phyloP scores from a whole-genome alignment of 2,797 vertebrate species.

The Balearica regulorum region DNA sequence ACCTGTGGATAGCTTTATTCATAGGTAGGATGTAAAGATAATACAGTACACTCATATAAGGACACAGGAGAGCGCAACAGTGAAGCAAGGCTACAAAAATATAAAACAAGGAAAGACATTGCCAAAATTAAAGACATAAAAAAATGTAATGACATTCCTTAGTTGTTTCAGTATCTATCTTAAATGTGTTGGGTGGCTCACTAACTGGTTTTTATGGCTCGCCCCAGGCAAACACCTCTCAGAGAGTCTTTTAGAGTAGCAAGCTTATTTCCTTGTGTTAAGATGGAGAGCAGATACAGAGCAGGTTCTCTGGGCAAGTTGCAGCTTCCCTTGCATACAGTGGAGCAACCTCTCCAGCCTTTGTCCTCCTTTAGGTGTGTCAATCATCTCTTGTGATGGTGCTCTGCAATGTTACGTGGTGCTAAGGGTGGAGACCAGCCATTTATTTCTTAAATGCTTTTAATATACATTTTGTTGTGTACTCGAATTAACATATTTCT shows the following conservation, averaged over 20 bases:
- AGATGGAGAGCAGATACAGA: not conserved
- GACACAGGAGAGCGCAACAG: not conserved
- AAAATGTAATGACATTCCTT: not conserved
- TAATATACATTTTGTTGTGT: not conserved
- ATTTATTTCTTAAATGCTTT: not conserved
- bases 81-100: not conserved
- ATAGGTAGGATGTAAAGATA: not conserved
- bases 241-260: not conserved
- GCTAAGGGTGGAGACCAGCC: not conserved
- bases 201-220: not conserved
- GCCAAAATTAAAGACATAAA: not conserved
- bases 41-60: not conserved
- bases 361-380: not conserved
- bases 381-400: not conserved
- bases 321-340: not conserved
- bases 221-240: not conserved
- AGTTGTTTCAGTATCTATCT: not conserved
- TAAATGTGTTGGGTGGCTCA: not conserved
- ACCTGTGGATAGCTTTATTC: not conserved
- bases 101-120: not conserved
- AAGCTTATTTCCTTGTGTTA: not conserved
- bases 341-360: not conserved
- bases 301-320: not conserved
- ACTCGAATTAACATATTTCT: not conserved
- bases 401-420: not conserved